Evolutionary conservation across 2,797 vertebrate genomes (phyloP), one percentile per base, ranked within the genome.

Genomic region (Gadopsis bispinosus): DNA sequence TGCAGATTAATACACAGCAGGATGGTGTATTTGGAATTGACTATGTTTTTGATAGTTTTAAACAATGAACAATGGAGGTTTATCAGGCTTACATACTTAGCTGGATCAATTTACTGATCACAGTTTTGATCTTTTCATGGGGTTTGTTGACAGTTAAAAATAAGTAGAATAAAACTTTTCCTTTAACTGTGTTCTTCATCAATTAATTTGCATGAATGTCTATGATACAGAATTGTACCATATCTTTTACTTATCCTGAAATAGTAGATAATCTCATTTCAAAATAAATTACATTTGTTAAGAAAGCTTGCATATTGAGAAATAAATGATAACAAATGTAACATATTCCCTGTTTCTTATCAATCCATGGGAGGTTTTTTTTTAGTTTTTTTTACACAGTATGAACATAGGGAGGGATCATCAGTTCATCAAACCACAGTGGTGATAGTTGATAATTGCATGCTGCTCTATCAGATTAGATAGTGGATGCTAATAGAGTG

Each of bases 391-490:
- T 19, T 47, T 47, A 17, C 16, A 45, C 54, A 5, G 33, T 26
- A 16, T 14, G 41, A 45, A 10, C 64, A 31, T 39, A 31, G 20
- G 12, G 14, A 48, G 10, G 13, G 16, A 70, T 84, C 47, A 31
- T 69, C 48, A 51, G 4, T 50, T 74, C 9, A 60, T 83, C 75
- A 76, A 64, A 70, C 71, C 53, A 43, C 71, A 48, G 51, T 66
- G 43, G 9, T 61, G 80, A 77, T 45, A 55, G 63, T 8, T 51
- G 75, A 83, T 81, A 50, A 81, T 31, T 61, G 5, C 14, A 16
- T 16, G 10, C 47, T 16, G 50, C 66, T 80, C 64, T 54, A 73
- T 75, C 70, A 72, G 79, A 89, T 88, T 22, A 87, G 80, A 84
- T 61, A 6, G 8, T 10, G 10, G 29, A 59, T 59, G 37, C 47